Evolutionary conservation across 2,797 vertebrate species (phyloP), one percentile per base, ranked within the genome.

Genomic region (Tauraco hartlaubi): DNA sequence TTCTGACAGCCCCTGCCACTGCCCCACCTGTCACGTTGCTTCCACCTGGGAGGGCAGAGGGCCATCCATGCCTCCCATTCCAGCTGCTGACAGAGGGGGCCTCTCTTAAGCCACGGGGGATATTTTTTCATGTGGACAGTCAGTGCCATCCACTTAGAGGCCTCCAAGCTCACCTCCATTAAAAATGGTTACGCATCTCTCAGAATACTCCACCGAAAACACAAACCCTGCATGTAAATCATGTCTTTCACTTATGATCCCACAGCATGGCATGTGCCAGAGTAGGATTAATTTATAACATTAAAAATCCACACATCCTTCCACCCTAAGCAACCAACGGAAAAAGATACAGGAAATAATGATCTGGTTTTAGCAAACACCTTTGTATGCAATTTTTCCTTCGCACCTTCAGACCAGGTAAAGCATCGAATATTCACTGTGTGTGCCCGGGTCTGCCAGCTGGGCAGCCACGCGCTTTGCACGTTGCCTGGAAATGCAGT

Each of bases 231-330:
- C 21, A 2, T 0, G 6, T 23, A 33, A 52, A 37, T n/a, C 29
- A 35, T 0, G 9, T 21, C 58, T 75, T 29, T 44, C 67, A n/a
- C 23, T 37, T 7, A 21, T 0, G 1, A 19, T 11, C 39, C 29
- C 75, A 41, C 20, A 58, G 21, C 49, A 69, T 16, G 43, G 0
- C 16, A 2, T 0, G 15, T 19, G 33, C 63, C 82, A 33, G 10
- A 74, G 52, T 2, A 52, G 37, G 14, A n/a, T 4, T 46, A 13
- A 22, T 20, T 48, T 15, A 15, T 1, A 19, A 62, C 54, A 75
- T 12, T 19, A 74, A 52, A 43, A 82, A n/a, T 9, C 33, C 52
- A 35, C 44, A 20, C 31, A 29, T 9, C 51, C 67, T 49, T 48
- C 68, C 35, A 33, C 23, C 26, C 39, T 12, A 33, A 17, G 58